These are phyloP conservation scores for Cydia splendana DNA, from an alignment of 1,140 invertebrate species.

Conservation along the genomic window DNA sequence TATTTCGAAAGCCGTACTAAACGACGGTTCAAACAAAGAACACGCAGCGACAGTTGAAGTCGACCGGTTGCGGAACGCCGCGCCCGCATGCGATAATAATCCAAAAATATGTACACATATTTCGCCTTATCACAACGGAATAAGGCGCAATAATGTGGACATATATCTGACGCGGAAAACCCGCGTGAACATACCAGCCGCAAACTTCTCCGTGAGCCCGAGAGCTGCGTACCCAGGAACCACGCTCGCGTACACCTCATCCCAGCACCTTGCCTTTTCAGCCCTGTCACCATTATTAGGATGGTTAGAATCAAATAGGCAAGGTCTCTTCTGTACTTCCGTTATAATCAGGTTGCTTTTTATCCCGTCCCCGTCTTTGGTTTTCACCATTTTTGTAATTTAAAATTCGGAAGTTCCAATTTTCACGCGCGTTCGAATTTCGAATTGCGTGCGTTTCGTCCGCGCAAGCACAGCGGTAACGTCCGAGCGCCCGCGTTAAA, in stretches of 20 bases:
- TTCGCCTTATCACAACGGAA: neutral
- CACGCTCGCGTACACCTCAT: constrained; percentile 67
- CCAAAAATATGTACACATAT: constrained; percentile 44
- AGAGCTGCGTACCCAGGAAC: constrained; percentile 64
- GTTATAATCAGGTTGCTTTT: constrained; percentile 64
- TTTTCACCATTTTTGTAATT: constrained; percentile 60
- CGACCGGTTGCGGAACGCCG: constrained; percentile 49
- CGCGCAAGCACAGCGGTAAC: constrained; percentile 43
- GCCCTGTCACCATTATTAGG: constrained; percentile 67
- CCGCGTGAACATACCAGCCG: constrained; percentile 64
- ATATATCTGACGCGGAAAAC: constrained; percentile 10
- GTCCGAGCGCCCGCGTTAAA: constrained; percentile 69
- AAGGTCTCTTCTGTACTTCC: constrained; percentile 68
- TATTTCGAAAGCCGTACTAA: constrained; percentile 59
- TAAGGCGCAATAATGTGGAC: neutral
- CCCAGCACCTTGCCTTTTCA: constrained; percentile 69
- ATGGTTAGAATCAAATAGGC: constrained; percentile 68
- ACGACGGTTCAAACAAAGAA: constrained; percentile 63
- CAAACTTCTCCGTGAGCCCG: constrained; percentile 59
- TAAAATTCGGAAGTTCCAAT: constrained; percentile 45
- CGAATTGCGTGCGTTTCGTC: constrained; percentile 47
- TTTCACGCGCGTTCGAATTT: constrained; percentile 39
- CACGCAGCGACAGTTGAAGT: constrained; percentile 60
- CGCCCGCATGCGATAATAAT: constrained; percentile 51
- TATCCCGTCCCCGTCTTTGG: constrained; percentile 65